Conservation (phyloP, 2,888 invertebrate genomes). For the Thysanoteuthis rhombus region DNA sequence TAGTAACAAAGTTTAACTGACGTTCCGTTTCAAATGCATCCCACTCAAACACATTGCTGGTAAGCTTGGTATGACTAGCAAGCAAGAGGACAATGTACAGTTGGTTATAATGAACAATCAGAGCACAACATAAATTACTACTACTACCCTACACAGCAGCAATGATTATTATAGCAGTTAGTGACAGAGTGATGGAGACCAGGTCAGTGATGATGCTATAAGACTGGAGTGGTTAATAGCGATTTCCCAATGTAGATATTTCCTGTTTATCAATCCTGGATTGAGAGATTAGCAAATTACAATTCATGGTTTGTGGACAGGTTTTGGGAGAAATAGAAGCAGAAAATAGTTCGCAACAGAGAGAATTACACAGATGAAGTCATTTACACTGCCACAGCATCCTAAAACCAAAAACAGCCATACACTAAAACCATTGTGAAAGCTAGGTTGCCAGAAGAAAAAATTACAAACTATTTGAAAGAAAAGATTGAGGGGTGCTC, state of each 20-base stretch:
- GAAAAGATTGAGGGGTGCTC: not conserved
- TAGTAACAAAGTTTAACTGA: not conserved
- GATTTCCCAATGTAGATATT: constrained; percentile 12
- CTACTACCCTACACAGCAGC: not conserved
- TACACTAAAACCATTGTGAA: not conserved
- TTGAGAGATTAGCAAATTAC: not conserved
- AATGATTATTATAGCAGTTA: not conserved
- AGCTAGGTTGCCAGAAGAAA: not conserved
- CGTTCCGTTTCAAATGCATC: not conserved
- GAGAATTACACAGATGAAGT: not conserved
- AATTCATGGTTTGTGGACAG: not conserved
- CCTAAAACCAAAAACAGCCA: not conserved
- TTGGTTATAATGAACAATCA: not conserved
- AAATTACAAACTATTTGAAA: too few species aligned
- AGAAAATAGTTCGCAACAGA: not conserved
- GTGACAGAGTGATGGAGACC: not conserved
- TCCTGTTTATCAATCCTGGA: not conserved
- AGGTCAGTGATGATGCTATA: not conserved
- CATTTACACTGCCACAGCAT: not conserved
- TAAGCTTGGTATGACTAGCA: not conserved
- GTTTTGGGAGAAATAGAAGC: not conserved
- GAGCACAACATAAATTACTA: not conserved
- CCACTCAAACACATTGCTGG: not conserved
- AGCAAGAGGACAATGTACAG: not conserved
- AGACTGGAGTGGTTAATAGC: not conserved